Percentiles rank a stretch among this genome's conserved stretches.
Evolutionary conservation across 2,888 invertebrate species (phyloP).

Genomic region (Chromoteleia sp.): DNA sequence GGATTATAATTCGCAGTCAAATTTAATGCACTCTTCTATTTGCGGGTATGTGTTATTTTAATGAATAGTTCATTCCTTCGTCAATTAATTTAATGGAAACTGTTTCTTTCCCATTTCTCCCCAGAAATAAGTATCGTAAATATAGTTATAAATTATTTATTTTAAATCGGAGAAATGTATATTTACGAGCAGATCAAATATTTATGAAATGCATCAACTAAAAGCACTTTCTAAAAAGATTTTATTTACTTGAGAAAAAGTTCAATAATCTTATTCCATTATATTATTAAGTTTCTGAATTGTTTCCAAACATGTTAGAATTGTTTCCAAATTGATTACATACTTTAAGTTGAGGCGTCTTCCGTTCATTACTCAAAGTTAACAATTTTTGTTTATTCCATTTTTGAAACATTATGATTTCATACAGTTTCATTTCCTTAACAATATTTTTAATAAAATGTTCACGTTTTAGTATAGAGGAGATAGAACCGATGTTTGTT

Average conservation of each 20-base stretch:
- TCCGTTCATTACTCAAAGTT: not conserved
- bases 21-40: not conserved
- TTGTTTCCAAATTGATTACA: not conserved
- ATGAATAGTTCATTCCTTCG: conserved; percentile 12
- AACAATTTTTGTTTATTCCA: not conserved
- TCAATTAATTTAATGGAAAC: conserved; percentile 23
- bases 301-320: not conserved
- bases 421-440: too few relatives aligned
- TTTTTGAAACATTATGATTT: too few relatives aligned
- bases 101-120: not conserved
- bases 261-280: conserved; percentile 20
- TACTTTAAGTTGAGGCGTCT: not conserved
- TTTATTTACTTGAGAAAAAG: conserved; percentile 8
- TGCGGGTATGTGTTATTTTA: not conserved
- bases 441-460: too few relatives aligned
- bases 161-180: conserved; percentile 13
- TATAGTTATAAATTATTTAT: conserved; percentile 13
- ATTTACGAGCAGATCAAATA: conserved; percentile 22
- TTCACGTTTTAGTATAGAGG: not conserved
- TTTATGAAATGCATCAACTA: conserved; percentile 21
- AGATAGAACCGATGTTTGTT: not conserved
- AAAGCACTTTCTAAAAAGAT: conserved; percentile 2
- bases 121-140: not conserved
- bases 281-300: conserved; percentile 12
- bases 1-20: not conserved